Evolutionary conservation across 2,797 vertebrate genomes (phyloP), one percentile per base, ranked within the genome.

Genomic region (Aphelocoma californica): DNA sequence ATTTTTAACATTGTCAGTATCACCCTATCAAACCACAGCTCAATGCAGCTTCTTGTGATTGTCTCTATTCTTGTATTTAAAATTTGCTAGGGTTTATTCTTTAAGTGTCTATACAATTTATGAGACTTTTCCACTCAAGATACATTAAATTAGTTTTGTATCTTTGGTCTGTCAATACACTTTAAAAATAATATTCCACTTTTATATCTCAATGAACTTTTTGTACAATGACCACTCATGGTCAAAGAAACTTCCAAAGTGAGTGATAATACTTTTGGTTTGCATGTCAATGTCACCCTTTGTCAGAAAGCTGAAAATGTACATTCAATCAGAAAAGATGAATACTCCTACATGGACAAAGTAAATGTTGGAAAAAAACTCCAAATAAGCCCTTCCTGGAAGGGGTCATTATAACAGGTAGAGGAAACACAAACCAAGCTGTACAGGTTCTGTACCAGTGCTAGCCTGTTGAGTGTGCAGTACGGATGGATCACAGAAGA

Each of bases 11-110:
- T 90, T 95, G 72, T 93, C 70, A 92, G 29, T 96, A 94, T 92
- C 56, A 83, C 31, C 61, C 69, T 90, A 66, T 88, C 56, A 95
- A 96, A 81, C 54, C 62, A 87, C 71, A 96, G 72, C 60, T 96
- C 91, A 94, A 40, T 93, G 88, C 42, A 81, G 64, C n/a, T 80
- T 93, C 67, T 56, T 57, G 34, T 51, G 11, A 82, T 91, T 86
- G 28, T 81, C 77, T 92, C 67, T 89, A 54, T 92, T 95, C 81
- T 77, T 80, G 18, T 45, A 77, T 90, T 86, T 95, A 24, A 67
- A 95, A 88, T 93, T 96, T 97, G 16, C 42, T 85, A 86, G 58
- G 34, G 72, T 87, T 96, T 93, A 78, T 93, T 95, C 87, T 93
- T 94, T 83, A 62, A 85, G 79, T 74, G 81, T 64, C 86, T 90